Conservation (phyloP, 1,140 invertebrate genomes). For the Drosophila elegans region DNA sequence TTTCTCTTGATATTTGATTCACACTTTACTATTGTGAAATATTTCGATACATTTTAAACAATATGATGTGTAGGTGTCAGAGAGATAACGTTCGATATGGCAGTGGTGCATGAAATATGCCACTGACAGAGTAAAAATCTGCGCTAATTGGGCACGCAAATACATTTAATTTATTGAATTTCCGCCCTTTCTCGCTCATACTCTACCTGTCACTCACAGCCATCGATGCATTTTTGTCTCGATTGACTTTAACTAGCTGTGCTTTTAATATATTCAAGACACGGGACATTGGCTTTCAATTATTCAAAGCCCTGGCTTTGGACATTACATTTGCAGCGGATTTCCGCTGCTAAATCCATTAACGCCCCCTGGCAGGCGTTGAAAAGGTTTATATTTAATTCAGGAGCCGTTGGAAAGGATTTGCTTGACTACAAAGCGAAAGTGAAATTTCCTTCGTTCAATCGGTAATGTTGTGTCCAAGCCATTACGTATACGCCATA, state of each 20-base stretch:
- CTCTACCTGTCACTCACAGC: not conserved
- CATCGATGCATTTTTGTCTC: constrained; percentile 7
- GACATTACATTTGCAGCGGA: constrained; percentile 43
- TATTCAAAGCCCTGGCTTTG: constrained; percentile 37
- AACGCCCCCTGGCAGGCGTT: constrained; percentile 30
- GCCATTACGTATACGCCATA: not conserved
- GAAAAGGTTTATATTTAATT: constrained; percentile 43
- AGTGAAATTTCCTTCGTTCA: constrained; percentile 3
- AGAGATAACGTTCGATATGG: constrained; percentile 21
- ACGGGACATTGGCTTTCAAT: constrained; percentile 44
- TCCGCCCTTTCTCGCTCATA: constrained; percentile 16
- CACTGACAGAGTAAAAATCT: constrained; percentile 9
- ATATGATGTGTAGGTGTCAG: constrained; percentile 1
- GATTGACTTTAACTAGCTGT: constrained; percentile 6
- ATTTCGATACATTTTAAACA: constrained; percentile 8
- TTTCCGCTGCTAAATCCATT: constrained; percentile 53
- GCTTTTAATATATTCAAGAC: constrained; percentile 50
- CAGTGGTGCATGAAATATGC: constrained; percentile 25
- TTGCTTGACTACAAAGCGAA: constrained; percentile 18
- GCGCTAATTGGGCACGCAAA: constrained; percentile 37
- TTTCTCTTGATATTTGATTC: not conserved
- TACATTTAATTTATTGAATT: constrained; percentile 47
- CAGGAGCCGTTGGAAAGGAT: constrained; percentile 28
- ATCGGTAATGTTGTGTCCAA: not conserved
- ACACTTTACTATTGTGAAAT: constrained; percentile 2